A percentile compares a stretch with the other conserved stretches of the same genome.
Conservation (phyloP, 2,888 invertebrate species). For the Xestia sexstrigata region DNA sequence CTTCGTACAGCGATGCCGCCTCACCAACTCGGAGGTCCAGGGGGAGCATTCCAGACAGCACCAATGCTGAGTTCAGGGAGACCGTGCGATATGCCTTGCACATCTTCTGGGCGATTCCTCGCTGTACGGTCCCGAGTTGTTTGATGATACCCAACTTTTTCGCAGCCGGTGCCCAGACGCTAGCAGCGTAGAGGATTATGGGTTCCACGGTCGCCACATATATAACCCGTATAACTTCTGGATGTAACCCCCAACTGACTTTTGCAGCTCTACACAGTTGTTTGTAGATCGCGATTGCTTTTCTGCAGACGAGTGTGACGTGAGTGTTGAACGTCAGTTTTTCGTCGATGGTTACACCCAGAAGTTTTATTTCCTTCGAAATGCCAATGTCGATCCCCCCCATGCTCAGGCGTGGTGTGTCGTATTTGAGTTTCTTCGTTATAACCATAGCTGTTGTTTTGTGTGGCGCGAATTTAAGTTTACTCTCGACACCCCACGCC, state of each 20-base stretch:
- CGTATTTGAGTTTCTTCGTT: neutral
- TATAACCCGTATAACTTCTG: neutral
- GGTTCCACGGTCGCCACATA: conserved; percentile 1
- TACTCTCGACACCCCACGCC: neutral
- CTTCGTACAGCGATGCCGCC: no score
- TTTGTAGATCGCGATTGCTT: neutral
- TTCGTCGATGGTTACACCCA: conserved; percentile 9
- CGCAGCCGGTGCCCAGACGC: neutral
- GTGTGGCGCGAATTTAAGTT: conserved; percentile 6
- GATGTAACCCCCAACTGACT: neutral
- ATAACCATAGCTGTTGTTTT: neutral
- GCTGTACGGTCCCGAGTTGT: neutral
- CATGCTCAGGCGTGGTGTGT: conserved; percentile 7
- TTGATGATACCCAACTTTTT: neutral
- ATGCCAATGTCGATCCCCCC: conserved; percentile 3
- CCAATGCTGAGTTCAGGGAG: no score
- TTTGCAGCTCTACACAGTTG: neutral
- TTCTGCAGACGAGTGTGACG: neutral
- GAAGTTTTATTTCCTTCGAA: neutral
- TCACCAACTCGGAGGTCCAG: no score
- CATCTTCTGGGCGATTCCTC: neutral
- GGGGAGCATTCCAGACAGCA: no score
- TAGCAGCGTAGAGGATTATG: conserved; percentile 6
- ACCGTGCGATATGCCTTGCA: no score
- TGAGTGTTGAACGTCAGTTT: neutral